Evolutionary conservation across 2,888 invertebrate genomes (phyloP).

Genomic region (Sminthurinus aureus): DNA sequence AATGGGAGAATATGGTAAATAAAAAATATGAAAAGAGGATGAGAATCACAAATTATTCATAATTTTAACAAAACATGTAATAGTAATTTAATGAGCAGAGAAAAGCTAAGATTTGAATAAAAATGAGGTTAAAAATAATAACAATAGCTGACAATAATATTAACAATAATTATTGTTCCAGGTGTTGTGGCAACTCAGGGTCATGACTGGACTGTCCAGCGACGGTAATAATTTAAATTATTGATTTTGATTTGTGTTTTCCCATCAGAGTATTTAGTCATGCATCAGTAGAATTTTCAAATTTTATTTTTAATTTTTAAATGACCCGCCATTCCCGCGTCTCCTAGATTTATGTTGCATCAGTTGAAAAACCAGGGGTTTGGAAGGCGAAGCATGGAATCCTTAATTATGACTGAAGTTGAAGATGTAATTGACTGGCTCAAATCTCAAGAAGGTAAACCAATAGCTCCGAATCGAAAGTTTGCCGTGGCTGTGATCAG

Average conservation of each 20-base stretch:
- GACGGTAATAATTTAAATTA: not conserved
- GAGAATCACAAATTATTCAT: no score
- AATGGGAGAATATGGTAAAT: not conserved
- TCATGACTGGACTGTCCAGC: not conserved
- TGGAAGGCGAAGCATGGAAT: not conserved
- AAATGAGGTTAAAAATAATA: no score
- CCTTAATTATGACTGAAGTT: not conserved
- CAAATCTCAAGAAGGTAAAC: not conserved
- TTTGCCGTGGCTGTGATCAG: not conserved
- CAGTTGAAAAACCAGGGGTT: not conserved
- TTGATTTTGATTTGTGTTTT: not conserved
- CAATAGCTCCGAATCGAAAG: not conserved
- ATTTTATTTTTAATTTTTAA: not conserved
- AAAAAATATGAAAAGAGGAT: no score
- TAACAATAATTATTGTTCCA: not conserved
- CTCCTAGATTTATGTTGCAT: not conserved
- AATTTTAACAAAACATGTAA: no score
- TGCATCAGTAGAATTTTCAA: not conserved
- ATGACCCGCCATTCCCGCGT: not conserved
- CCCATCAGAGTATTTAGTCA: not conserved
- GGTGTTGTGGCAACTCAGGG: not conserved
- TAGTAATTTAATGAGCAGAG: no score
- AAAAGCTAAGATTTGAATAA: no score
- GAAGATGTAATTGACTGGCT: not conserved
- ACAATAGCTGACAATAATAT: no score